A percentile compares a stretch with the other conserved stretches of the same genome.
Evolutionary conservation across 1,140 invertebrate species (phyloP).

Genomic region (Cotesia vestalis): DNA sequence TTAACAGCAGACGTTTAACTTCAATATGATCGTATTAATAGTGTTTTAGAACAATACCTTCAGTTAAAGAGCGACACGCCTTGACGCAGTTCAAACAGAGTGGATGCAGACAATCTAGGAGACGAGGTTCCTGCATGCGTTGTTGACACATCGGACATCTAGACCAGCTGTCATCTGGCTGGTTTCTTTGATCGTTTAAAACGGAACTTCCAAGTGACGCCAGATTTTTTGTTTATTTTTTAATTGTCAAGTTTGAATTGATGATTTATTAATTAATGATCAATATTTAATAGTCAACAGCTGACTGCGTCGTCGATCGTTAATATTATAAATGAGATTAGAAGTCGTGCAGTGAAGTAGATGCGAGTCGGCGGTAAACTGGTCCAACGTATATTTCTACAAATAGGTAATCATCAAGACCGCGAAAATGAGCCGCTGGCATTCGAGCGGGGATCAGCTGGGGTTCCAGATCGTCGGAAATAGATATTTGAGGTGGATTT

Average conservation of each 20-base stretch:
- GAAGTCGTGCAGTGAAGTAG: too few relatives aligned
- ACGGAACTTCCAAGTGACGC: background rate
- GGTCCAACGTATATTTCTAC: slow-evolving; percentile 12
- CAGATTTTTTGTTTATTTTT: background rate
- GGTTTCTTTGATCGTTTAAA: background rate
- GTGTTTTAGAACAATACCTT: background rate
- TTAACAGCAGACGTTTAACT: too few relatives aligned
- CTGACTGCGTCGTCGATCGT: too few relatives aligned
- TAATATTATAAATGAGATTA: too few relatives aligned
- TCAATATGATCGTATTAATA: too few relatives aligned
- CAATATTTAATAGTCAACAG: too few relatives aligned
- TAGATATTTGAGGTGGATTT: slow-evolving; percentile 2
- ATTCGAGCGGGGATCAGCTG: background rate
- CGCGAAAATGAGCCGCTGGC: slow-evolving; percentile 8
- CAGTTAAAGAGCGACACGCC: slow-evolving; percentile 49
- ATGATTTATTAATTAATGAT: too few relatives aligned
- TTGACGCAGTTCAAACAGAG: slow-evolving; percentile 56
- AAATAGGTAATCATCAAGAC: slow-evolving; percentile 26
- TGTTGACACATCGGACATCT: slow-evolving; percentile 55
- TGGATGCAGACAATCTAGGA: slow-evolving; percentile 59
- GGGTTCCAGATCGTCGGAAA: slow-evolving; percentile 3
- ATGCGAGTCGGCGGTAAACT: background rate
- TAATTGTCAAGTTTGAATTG: too few relatives aligned
- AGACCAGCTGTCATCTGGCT: slow-evolving; percentile 34
- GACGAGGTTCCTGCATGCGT: slow-evolving; percentile 58